Percentiles rank a stretch among this genome's conserved stretches.
These are phyloP conservation scores for Kryptolebias marmoratus DNA, from an alignment of 2,113 vertebrate genomes.

Conservation along the genomic window DNA sequence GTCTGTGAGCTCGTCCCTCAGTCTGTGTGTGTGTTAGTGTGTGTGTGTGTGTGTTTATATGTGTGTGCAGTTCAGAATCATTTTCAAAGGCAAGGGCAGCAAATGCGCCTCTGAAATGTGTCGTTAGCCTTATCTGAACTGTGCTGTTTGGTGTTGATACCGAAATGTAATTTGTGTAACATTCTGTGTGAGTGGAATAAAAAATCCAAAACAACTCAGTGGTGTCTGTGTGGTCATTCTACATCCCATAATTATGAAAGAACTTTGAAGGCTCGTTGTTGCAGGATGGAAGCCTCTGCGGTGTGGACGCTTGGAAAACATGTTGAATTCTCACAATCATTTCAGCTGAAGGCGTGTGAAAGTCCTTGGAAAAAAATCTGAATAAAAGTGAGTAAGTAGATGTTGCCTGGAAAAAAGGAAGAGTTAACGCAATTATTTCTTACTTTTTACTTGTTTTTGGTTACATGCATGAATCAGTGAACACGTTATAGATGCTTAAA, in stretches of 20 bases:
- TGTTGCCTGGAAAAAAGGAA: too few species aligned
- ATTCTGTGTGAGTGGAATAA: conserved; percentile 17
- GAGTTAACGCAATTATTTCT: too few species aligned
- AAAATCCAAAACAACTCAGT: neutral
- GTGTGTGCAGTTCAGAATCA: conserved; percentile 49
- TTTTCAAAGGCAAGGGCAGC: conserved; percentile 62
- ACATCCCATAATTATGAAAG: neutral
- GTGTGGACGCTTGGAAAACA: neutral
- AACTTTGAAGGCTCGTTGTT: neutral
- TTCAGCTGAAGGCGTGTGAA: neutral
- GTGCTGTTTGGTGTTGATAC: neutral
- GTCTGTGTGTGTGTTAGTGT: neutral
- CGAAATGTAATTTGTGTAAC: neutral
- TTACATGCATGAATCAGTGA: too few species aligned
- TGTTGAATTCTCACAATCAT: neutral
- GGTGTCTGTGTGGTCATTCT: conserved; percentile 16
- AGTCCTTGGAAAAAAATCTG: too few species aligned
- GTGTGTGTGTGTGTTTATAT: neutral
- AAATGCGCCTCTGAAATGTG: neutral
- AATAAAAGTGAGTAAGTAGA: too few species aligned
- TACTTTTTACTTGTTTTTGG: too few species aligned
- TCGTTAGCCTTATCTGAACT: too few species aligned
- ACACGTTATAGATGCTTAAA: too few species aligned
- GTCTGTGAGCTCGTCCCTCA: neutral
- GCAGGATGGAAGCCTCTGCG: neutral